Conservation (phyloP, 2,113 vertebrate genomes). For the Orientallactaga bullata region DNA sequence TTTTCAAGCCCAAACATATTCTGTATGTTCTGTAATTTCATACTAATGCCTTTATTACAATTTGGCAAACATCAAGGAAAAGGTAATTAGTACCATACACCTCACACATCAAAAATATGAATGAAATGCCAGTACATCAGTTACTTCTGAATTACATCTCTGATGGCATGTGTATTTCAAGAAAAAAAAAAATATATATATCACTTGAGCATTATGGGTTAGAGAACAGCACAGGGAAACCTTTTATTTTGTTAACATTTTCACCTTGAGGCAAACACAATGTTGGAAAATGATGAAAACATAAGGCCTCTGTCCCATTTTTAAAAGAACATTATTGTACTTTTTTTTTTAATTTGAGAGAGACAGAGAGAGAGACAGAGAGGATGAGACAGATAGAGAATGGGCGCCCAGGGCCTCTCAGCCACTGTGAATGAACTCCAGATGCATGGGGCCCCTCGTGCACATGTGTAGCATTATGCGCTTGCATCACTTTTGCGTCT, state of each 20-base stretch:
- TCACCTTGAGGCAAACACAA: conserved; percentile 76
- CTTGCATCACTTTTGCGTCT: too few relatives aligned
- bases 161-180: conserved; percentile 70
- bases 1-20: conserved; percentile 84
- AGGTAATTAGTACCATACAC: conserved; percentile 90
- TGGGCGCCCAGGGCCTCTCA: too few relatives aligned
- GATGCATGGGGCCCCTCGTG: too few relatives aligned
- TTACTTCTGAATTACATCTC: conserved; percentile 75
- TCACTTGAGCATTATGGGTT: conserved; percentile 65
- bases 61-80: conserved; percentile 89
- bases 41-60: conserved; percentile 86
- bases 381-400: too few relatives aligned
- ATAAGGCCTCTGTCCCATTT: conserved; percentile 82
- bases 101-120: conserved; percentile 86
- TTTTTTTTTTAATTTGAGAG: too few relatives aligned
- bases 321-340: conserved; percentile 78
- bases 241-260: conserved; percentile 69
- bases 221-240: conserved; percentile 53
- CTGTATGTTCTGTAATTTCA: conserved; percentile 87
- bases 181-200: too few relatives aligned
- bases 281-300: conserved; percentile 68
- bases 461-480: too few relatives aligned
- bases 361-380: too few relatives aligned
- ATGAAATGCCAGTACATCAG: conserved; percentile 73
- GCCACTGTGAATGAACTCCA: too few relatives aligned